Percentiles rank a stretch among this genome's conserved stretches.
These are phyloP conservation scores for Gobio occitaniae DNA, from an alignment of 2,797 vertebrate species.

Conservation along the genomic window DNA sequence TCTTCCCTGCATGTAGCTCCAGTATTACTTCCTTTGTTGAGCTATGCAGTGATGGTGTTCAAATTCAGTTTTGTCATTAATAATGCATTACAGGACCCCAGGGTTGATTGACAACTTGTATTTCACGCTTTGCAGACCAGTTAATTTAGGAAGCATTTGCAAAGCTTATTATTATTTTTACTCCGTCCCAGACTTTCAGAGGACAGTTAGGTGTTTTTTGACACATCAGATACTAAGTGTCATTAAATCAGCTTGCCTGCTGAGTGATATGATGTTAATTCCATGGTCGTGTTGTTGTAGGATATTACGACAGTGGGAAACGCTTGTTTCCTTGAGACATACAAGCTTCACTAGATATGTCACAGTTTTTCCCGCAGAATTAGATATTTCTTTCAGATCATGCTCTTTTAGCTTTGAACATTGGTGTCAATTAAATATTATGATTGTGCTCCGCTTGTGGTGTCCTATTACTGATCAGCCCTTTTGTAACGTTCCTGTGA, in stretches of 20 bases:
- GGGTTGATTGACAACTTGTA: slow-evolving; percentile 74
- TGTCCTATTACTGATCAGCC: slow-evolving; percentile 7
- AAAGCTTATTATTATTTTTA: slow-evolving; percentile 32
- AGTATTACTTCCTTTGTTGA: neutral
- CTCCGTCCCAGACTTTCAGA: neutral
- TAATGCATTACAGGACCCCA: slow-evolving; percentile 69
- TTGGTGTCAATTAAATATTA: neutral
- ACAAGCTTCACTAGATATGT: neutral
- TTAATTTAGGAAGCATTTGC: slow-evolving; percentile 60
- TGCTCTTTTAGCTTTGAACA: neutral
- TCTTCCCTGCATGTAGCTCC: neutral
- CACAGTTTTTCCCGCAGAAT: neutral
- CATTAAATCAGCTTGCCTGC: slow-evolving; percentile 18
- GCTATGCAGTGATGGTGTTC: slow-evolving; percentile 3
- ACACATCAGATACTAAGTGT: slow-evolving; percentile 27
- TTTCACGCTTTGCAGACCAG: slow-evolving; percentile 75
- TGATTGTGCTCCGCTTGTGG: neutral
- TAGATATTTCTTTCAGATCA: neutral
- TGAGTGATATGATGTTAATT: slow-evolving; percentile 23
- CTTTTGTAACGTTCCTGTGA: neutral
- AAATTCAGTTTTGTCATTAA: slow-evolving; percentile 62
- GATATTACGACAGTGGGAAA: neutral
- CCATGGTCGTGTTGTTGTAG: slow-evolving; percentile 19
- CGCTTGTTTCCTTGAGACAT: neutral
- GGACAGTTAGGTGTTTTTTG: slow-evolving; percentile 27